Percentiles rank a stretch among this genome's conserved stretches.
Conservation (phyloP, 2,888 invertebrate genomes). For the Drosophila niveifrons region DNA sequence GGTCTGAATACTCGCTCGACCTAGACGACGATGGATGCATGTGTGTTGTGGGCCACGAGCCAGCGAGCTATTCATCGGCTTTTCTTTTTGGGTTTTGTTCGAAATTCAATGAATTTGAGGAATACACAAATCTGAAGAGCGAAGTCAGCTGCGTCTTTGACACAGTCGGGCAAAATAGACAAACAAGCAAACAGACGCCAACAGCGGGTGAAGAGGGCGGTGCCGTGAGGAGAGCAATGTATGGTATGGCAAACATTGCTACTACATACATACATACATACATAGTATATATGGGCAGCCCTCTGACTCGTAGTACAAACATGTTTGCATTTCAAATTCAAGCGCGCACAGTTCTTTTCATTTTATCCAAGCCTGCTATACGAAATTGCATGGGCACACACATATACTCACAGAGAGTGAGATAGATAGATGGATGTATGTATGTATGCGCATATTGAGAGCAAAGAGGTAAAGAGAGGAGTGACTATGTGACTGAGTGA, state of each 20-base stretch:
- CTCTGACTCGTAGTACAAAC: conserved; percentile 32
- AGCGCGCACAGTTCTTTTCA: conserved; percentile 48
- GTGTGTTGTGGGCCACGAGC: not conserved
- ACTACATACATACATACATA: not conserved
- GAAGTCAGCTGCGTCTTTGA: conserved; percentile 57
- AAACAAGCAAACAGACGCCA: conserved; percentile 31
- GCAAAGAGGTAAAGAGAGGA: conserved; percentile 25
- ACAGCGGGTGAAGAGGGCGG: not conserved
- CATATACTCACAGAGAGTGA: conserved; percentile 2
- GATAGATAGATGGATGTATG: not conserved
- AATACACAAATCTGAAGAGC: conserved; percentile 56
- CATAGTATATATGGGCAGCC: conserved; percentile 19
- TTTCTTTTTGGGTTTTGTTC: conserved; percentile 22
- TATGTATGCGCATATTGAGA: not conserved
- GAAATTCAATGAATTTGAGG: conserved; percentile 73
- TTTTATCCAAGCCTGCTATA: conserved; percentile 23
- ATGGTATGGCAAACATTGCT: not conserved
- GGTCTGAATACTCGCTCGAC: conserved; percentile 65
- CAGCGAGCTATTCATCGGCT: conserved; percentile 34
- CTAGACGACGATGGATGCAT: conserved; percentile 18
- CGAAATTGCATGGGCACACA: conserved; percentile 41
- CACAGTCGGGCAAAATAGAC: conserved; percentile 55
- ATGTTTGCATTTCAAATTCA: conserved; percentile 78
- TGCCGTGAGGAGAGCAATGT: not conserved
- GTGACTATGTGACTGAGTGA: conserved; percentile 18